Conservation (phyloP, 2,888 invertebrate species). For the Rotaria magnacalcarata region DNA sequence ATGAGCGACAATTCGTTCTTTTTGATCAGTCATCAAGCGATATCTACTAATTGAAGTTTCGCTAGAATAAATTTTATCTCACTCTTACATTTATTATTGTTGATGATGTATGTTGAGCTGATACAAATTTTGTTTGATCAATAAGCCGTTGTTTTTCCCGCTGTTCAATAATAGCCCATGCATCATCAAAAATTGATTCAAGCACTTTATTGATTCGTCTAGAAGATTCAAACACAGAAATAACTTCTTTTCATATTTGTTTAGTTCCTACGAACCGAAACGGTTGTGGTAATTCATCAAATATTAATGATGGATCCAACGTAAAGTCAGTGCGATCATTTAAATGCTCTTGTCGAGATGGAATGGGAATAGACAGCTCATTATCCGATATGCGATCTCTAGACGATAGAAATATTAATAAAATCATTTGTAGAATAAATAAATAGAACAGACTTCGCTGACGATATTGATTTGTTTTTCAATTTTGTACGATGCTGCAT, state of each 20-base stretch:
- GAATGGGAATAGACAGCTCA: constrained; percentile 5
- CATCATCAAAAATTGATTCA: constrained; percentile 28
- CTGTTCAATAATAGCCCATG: constrained; percentile 13
- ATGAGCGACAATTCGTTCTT: too few relatives aligned
- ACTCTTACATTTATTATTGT: neutral
- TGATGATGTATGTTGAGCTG: constrained; percentile 23
- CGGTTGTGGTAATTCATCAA: constrained; percentile 33
- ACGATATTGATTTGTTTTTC: neutral
- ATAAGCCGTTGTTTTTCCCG: neutral
- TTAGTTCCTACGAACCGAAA: neutral
- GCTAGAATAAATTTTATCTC: neutral
- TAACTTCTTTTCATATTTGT: neutral
- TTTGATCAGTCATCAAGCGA: too few relatives aligned
- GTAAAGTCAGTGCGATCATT: neutral
- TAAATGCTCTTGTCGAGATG: constrained; percentile 1
- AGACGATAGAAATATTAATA: neutral
- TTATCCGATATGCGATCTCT: neutral
- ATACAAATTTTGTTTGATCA: neutral
- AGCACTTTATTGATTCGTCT: constrained; percentile 27
- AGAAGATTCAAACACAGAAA: neutral
- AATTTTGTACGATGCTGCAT: neutral
- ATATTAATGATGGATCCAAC: constrained; percentile 4
- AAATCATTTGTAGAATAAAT: neutral
- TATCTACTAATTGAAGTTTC: too few relatives aligned
- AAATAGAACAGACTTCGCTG: neutral